Evolutionary conservation across 2,113 vertebrate genomes (phyloP), one percentile per base, ranked within the genome.

Genomic region (Chaenocephalus aceratus): DNA sequence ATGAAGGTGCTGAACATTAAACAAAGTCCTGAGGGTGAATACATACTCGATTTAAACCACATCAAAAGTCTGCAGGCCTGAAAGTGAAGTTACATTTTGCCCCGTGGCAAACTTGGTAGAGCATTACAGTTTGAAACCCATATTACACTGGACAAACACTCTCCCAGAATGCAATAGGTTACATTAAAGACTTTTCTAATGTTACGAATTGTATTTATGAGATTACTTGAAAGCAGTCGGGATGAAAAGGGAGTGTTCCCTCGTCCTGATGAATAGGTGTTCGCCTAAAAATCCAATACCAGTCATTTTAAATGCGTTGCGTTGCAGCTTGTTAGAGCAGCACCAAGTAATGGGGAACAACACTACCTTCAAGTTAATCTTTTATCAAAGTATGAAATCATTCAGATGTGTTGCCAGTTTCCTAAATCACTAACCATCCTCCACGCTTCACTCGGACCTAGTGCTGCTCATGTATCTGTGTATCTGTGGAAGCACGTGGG

Each of bases 401-500:
- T 74, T 67, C 10, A 75, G 41, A 54, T 49, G 3, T 1, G 75
- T 79, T 68, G 10, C 52, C 65, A 30, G 71, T 69, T 79, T 21
- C 48, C 18, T 12, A 46, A 1, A 69, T 54, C 61, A 45, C 34
- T 2, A 44, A 51, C 21, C 21, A 21, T 21, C 21, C 21, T 21
- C 68, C 58, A 45, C 10, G 34, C 60, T 63, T 75, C 48, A 10
- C 77, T 74, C 60, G 8, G 46, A 60, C 77, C 71, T 6, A 53
- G 63, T 63, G 75, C 67, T 70, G 15, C 30, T 62, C 26, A 66
- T 79, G 60, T 68, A n/a, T 36, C 21, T 60, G 80, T 72, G 64
- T 88, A 86, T 87, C 84, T 87, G 81, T 80, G 60, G 80, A 67
- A n/a, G 63, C 86, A 87, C 21, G 67, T 86, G 80, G 83, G 81